These are phyloP conservation scores for Epinephelus awoara DNA, from an alignment of 2,797 vertebrate genomes.

Conservation along the genomic window DNA sequence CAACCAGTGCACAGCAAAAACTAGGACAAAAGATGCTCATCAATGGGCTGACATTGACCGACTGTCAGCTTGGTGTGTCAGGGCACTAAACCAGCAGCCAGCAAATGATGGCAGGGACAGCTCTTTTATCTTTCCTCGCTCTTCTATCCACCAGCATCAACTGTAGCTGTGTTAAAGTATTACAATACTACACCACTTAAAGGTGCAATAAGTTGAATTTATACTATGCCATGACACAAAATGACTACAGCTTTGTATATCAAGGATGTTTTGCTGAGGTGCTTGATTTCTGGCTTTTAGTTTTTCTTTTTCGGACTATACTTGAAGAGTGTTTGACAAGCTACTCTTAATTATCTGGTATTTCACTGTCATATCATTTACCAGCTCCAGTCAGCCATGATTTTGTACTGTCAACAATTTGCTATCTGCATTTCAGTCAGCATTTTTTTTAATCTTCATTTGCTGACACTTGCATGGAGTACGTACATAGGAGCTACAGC, in stretches of 20 bases:
- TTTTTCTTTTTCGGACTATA: not conserved
- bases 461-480: constrained; percentile 10
- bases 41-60: too few relatives aligned
- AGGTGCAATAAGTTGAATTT: not conserved
- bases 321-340: not conserved
- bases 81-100: not conserved
- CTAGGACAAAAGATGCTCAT: too few relatives aligned
- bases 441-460: not conserved
- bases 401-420: constrained; percentile 18
- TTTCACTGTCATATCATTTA: constrained; percentile 5
- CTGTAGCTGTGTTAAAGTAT: constrained; percentile 10
- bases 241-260: constrained; percentile 8
- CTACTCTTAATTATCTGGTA: constrained; percentile 9
- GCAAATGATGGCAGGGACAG: not conserved
- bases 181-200: constrained; percentile 6
- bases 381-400: not conserved
- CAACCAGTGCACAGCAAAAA: too few relatives aligned
- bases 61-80: too few relatives aligned
- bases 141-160: constrained; percentile 18
- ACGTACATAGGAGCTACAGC: not conserved
- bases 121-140: not conserved
- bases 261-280: not conserved
- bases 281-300: not conserved
- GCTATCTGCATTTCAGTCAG: constrained; percentile 28
- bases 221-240: not conserved